Conservation (phyloP, 2,888 invertebrate genomes). For the Isotomurus palustris region DNA sequence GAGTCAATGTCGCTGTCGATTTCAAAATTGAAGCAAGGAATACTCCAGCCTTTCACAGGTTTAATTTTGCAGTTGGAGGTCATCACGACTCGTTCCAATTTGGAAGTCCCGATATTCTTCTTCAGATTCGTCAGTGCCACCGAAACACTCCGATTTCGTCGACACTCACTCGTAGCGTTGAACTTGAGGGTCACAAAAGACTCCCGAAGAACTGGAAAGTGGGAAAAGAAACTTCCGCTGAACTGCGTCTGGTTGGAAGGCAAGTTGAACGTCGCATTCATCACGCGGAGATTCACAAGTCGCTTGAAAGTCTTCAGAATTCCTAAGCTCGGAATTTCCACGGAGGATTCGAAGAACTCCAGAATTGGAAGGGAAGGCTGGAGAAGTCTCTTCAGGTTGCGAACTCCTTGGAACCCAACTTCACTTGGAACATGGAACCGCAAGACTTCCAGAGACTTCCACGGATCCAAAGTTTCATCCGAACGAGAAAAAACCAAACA, state of each 20-base stretch:
- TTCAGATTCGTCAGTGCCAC: not conserved
- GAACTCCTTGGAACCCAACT: too few species aligned
- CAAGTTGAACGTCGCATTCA: not conserved
- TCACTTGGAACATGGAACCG: too few species aligned
- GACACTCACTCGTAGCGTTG: not conserved
- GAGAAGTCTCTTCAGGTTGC: too few species aligned
- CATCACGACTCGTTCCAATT: not conserved
- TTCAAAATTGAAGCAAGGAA: not conserved
- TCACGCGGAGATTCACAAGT: not conserved
- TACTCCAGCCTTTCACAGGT: not conserved
- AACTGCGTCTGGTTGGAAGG: not conserved
- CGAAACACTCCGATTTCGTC: not conserved
- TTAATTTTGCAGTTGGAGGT: not conserved
- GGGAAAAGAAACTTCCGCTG: not conserved
- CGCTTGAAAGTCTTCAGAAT: not conserved
- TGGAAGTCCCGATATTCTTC: not conserved
- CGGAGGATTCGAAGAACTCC: not conserved
- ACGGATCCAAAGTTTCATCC: too few species aligned
- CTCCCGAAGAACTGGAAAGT: not conserved
- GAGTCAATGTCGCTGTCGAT: too few species aligned
- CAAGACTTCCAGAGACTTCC: too few species aligned
- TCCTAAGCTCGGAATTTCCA: not conserved
- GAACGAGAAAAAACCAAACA: too few species aligned
- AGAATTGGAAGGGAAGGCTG: too few species aligned
- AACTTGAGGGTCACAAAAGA: not conserved